Evolutionary conservation across 2,113 vertebrate species (phyloP).

Genomic region (Heteronetta atricapilla): DNA sequence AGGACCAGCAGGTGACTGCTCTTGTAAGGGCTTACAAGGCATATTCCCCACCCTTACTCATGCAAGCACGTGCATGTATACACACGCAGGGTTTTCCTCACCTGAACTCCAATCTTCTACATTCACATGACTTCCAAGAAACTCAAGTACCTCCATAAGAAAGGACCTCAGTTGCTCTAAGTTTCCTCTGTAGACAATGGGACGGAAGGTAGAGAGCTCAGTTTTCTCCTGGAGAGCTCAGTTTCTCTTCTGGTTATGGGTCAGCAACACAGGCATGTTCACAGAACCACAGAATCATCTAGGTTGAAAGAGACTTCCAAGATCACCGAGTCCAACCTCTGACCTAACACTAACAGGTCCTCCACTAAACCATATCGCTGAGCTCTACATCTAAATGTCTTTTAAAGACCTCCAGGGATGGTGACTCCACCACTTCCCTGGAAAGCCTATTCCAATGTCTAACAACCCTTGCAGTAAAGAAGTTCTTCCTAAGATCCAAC

Average conservation of each 20-base stretch:
- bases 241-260: background rate
- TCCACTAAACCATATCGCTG: too few relatives aligned
- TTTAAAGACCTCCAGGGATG: too few relatives aligned
- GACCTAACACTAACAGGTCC: too few relatives aligned
- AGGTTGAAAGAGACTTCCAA: too few relatives aligned
- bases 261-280: background rate
- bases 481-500: too few relatives aligned
- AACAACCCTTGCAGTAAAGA: too few relatives aligned
- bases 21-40: background rate
- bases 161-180: background rate
- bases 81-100: background rate
- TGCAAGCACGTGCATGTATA: rapidly evolving
- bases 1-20: background rate
- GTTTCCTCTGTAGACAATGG: background rate
- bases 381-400: too few relatives aligned
- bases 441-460: too few relatives aligned
- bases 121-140: background rate
- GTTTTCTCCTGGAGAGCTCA: background rate
- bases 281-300: too few relatives aligned
- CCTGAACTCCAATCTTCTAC: background rate
- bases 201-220: background rate
- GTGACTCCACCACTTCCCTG: too few relatives aligned
- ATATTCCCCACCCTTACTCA: background rate
- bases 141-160: background rate
- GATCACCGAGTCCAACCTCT: too few relatives aligned